Conservation (phyloP, 2,113 vertebrate genomes). For the Bombycilla garrulus region DNA sequence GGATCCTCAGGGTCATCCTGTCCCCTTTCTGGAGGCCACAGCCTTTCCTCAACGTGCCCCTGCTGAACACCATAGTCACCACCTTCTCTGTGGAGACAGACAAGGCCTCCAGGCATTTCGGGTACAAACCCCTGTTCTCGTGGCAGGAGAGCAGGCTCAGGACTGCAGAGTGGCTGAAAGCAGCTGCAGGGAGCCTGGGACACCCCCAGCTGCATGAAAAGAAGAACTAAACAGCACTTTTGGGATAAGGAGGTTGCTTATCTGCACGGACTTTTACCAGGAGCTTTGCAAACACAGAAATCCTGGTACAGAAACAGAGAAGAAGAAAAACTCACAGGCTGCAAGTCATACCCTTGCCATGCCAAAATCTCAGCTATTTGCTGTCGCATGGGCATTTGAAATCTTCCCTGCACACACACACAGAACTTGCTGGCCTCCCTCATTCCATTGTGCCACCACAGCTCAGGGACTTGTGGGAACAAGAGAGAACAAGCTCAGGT, state of each 20-base stretch:
- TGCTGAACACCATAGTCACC: neutral
- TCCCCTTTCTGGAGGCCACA: constrained; percentile 16
- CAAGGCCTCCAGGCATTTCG: constrained; percentile 53
- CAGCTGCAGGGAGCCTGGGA: neutral
- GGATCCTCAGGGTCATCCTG: neutral
- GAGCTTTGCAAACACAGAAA: neutral
- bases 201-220: neutral
- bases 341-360: neutral
- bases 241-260: neutral
- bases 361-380: neutral
- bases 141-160: constrained; percentile 49
- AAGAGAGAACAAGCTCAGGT: neutral
- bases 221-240: neutral
- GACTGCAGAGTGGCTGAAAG: constrained; percentile 10
- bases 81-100: constrained; percentile 31
- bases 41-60: constrained; percentile 10
- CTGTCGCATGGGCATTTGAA: neutral
- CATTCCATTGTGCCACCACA: neutral
- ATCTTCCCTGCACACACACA: neutral
- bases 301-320: neutral
- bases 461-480: accelerated
- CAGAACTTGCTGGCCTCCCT: neutral
- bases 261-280: neutral
- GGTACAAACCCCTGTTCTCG: constrained; percentile 31
- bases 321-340: neutral